Evolutionary conservation across 1,140 invertebrate genomes (phyloP).

Genomic region (Bilobella aurantiaca): DNA sequence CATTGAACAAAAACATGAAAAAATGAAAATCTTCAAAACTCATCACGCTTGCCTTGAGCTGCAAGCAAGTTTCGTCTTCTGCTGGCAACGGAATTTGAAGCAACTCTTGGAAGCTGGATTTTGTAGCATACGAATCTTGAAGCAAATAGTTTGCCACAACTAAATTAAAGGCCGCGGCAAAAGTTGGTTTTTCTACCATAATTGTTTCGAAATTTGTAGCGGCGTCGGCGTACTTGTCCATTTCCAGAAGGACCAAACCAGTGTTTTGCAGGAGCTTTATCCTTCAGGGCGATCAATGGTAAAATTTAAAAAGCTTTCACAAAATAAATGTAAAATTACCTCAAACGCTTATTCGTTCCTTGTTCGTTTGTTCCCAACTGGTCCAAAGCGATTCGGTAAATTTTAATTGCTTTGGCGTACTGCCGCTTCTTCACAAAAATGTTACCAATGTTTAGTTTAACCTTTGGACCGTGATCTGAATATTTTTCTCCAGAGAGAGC

Average conservation of each 20-base stretch:
- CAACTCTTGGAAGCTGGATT: not conserved
- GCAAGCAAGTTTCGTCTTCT: not conserved
- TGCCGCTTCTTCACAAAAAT: constrained; percentile 91
- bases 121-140: not conserved
- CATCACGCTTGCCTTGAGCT: not conserved
- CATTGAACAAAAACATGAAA: not conserved
- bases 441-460: constrained; percentile 97
- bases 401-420: constrained; percentile 90
- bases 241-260: constrained; percentile 83
- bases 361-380: constrained; percentile 43
- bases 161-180: constrained; percentile 48
- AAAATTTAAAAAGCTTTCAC: not conserved
- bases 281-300: constrained; percentile 44
- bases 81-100: not conserved
- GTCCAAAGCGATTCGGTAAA: constrained; percentile 92
- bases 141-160: not conserved
- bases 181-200: constrained; percentile 85
- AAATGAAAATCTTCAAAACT: not conserved
- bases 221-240: constrained; percentile 92
- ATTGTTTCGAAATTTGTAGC: constrained; percentile 96
- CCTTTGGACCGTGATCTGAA: constrained; percentile 70
- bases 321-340: not conserved
- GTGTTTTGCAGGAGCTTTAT: constrained; percentile 98
- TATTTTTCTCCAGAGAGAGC: constrained; percentile 71
- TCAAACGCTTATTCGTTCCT: not conserved